Percentiles rank a stretch among this genome's conserved stretches.
These are phyloP conservation scores for Pararge aegeria DNA, from an alignment of 1,140 invertebrate species.

Conservation along the genomic window DNA sequence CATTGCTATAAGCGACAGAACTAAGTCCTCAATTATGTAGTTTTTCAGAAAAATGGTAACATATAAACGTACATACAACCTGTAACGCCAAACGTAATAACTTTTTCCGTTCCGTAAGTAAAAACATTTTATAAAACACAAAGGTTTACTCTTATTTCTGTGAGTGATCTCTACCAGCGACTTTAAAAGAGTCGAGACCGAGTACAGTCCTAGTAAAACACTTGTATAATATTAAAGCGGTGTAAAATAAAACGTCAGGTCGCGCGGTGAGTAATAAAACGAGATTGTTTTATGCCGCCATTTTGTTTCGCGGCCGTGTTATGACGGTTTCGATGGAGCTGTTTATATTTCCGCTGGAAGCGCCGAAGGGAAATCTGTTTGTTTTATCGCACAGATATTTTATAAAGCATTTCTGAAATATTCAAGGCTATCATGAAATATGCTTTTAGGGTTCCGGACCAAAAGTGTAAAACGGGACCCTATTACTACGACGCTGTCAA, in stretches of 20 bases:
- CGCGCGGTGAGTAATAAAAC: constrained; percentile 33
- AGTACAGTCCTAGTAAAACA: constrained; percentile 11
- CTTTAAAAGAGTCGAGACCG: too few species aligned
- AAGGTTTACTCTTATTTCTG: background rate
- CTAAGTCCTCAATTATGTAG: too few species aligned
- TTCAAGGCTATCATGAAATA: too few species aligned
- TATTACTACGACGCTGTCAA: too few species aligned
- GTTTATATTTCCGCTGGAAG: constrained; percentile 25
- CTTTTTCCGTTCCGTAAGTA: too few species aligned
- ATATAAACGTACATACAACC: too few species aligned
- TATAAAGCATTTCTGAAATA: background rate
- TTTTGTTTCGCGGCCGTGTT: constrained; percentile 14
- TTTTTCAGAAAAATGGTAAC: too few species aligned
- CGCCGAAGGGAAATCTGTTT: constrained; percentile 3
- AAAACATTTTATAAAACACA: too few species aligned
- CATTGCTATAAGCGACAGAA: too few species aligned
- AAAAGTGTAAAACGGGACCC: too few species aligned
- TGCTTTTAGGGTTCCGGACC: too few species aligned
- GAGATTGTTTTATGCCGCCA: constrained; percentile 30
- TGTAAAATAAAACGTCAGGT: constrained; percentile 30
- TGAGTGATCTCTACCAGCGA: background rate
- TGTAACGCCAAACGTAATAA: too few species aligned
- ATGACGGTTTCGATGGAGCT: constrained; percentile 18
- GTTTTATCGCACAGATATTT: constrained; percentile 5
- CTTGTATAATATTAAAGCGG: constrained; percentile 7